Evolutionary conservation across 2,797 vertebrate genomes (phyloP).

Genomic region (Podargus strigoides): DNA sequence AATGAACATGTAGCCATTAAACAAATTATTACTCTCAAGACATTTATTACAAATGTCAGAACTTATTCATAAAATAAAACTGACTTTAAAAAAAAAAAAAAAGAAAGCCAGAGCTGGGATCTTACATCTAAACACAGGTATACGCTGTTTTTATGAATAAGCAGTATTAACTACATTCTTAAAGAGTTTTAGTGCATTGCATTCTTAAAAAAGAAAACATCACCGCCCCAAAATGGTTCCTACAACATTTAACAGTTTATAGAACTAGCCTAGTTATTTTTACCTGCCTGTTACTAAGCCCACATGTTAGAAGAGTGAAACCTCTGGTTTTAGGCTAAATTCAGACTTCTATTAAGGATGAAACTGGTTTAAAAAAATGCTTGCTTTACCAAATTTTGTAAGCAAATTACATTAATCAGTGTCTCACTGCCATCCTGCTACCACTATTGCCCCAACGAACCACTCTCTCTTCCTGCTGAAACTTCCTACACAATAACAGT

Average conservation of each 20-base stretch:
- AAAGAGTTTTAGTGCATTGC: conserved; percentile 87
- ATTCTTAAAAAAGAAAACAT: conserved; percentile 80
- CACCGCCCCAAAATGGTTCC: conserved; percentile 66
- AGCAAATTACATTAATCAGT: conserved; percentile 52
- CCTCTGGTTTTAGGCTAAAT: conserved; percentile 43
- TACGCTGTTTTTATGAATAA: conserved; percentile 81
- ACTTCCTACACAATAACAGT: conserved; percentile 68
- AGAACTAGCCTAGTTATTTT: conserved; percentile 71
- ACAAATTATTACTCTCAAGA: conserved; percentile 79
- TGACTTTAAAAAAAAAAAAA: conserved; percentile 65
- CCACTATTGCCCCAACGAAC: conserved; percentile 24
- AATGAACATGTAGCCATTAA: conserved; percentile 77
- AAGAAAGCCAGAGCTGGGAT: conserved; percentile 71
- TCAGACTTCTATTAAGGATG: conserved; percentile 6
- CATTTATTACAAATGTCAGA: conserved; percentile 83
- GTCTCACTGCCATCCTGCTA: conserved; percentile 48
- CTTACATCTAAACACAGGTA: conserved; percentile 76
- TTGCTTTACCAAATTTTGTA: conserved; percentile 44
- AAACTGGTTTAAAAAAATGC: conserved; percentile 32
- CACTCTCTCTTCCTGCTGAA: conserved; percentile 59
- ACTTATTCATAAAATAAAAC: conserved; percentile 78
- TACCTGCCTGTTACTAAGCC: conserved; percentile 69
- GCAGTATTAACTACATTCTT: conserved; percentile 88
- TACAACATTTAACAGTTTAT: conserved; percentile 74
- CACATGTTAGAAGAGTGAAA: conserved; percentile 58